Evolutionary conservation across 35 echinoderm and acorn worm species (phyloP), one percentile per base, ranked within the genome.

Genomic region (Apostichopus californicus): DNA sequence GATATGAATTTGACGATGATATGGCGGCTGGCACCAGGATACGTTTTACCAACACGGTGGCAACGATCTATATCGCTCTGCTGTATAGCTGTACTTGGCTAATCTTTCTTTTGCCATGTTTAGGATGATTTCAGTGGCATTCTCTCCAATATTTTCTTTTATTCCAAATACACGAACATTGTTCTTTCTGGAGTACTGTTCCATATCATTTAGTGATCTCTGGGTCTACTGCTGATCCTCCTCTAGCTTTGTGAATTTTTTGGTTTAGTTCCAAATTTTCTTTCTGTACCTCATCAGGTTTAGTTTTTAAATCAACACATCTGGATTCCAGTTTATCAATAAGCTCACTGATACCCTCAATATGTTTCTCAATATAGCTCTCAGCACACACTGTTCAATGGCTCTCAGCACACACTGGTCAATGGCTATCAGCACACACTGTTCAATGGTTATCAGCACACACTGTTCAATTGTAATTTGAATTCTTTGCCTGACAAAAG

Each of bases 251-350:
- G 7, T 56, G 25, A 86, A 0, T 17, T 59, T 2, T 56, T 86
- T 59, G 13, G 9, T 86, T 56, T 86, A 56, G 55, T 54, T 46
- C 53, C 2, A n/a, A 13, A 20, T 13, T 56, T 7, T 56, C 18
- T 54, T 86, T 56, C 4, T 59, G 7, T 56, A 0, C 5, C 34
- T 10, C 82, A 86, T 86, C 55, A 86, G 11, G 82, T 56, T 46
- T 86, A 22, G 34, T 4, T 56, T 86, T 54, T 55, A 86, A 17
- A 20, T 60, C 82, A 55, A 86, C 3, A 15, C 82, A 86, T 86
- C 82, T 86, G 82, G 0, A 54, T 86, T 86, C 82, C 34, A 86
- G 82, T 86, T 86, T 86, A 46, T 86, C 52, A 14, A 57, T 13
- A 8, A 56, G 8, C 13, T 86, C 55, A 28, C 55, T 24, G 15